Base-by-base conservation (phyloP, 2,797 vertebrate species). In the Calcarius lapponicus region DNA sequence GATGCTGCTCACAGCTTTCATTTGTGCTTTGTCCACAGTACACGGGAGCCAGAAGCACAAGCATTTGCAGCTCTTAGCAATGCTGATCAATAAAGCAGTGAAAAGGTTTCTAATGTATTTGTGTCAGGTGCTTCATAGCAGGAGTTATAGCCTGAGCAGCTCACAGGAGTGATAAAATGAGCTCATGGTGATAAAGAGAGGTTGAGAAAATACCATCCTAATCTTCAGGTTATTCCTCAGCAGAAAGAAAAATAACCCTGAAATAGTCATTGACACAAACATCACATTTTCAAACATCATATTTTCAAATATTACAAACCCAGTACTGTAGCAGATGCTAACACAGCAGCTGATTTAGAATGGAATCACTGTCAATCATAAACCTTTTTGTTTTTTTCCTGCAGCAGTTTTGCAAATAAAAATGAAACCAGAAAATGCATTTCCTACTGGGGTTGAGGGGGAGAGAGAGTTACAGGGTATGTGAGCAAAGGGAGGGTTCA, bases 71-170 rank as follows among this genome's bases (percentile, higher is more conserved):
- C 86, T 83, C 87, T 91, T 74, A 65, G 69, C 32, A 60, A 6
- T 14, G 42, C 79, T 73, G 70, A 90, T 95, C 73, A 51, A 94
- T 91, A 84, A 26, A 61, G 74, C 66, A 88, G 31, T 20, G 70
- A 75, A 90, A 93, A 24, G 43, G 40, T 86, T 94, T 78, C 62
- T 88, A 34, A 92, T 72, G 82, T n/a, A 15, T 80, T 90, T 82
- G 5, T 82, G 66, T 74, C 90, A 87, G 80, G 73, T 79, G 51
- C 71, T 90, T 67, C 67, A 21, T 6, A 54, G 60, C 62, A 88
- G 73, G 71, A 92, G 38, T 54, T 78, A 64, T 0, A 67, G 57
- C 56, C 75, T 82, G 51, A 51, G 56, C 21, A 65, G 67, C 75
- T 76, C 5, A 0, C 61, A 64, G 84, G 22, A 88, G 25, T 28